Evolutionary conservation across 2,888 invertebrate genomes (phyloP).

Genomic region (Linnaemya vulpina): DNA sequence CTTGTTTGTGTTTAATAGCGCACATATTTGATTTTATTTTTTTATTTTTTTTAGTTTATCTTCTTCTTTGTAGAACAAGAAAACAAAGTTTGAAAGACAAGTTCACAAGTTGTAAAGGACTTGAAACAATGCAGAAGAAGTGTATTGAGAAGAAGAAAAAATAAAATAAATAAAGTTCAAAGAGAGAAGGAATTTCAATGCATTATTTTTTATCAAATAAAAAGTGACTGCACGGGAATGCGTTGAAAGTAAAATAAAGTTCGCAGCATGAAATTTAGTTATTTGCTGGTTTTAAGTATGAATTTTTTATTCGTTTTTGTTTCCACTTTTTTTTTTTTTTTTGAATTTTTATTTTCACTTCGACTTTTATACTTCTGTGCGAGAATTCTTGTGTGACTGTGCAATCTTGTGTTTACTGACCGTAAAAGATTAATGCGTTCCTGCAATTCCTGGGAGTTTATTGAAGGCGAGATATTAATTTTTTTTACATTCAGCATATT

Average conservation of each 20-base stretch:
- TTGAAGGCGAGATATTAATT: not conserved
- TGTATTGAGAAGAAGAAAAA: not conserved
- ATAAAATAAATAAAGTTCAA: constrained; percentile 16
- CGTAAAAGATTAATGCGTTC: constrained; percentile 51
- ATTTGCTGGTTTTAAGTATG: constrained; percentile 20
- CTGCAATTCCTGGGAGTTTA: constrained; percentile 42
- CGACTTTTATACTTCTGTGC: not conserved
- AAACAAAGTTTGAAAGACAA: not conserved
- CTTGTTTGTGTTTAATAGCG: too few relatives aligned
- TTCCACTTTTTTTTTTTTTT: not conserved
- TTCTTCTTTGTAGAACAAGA: too few relatives aligned
- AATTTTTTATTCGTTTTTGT: not conserved
- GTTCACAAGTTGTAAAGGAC: not conserved
- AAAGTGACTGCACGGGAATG: constrained; percentile 1
- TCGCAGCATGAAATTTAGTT: constrained; percentile 11
- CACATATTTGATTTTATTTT: not conserved
- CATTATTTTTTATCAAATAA: not conserved
- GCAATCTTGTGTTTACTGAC: constrained; percentile 47
- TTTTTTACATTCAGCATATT: constrained; percentile 3
- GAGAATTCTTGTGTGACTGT: not conserved
- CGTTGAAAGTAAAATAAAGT: constrained; percentile 5
- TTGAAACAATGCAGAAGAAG: constrained; percentile 8
- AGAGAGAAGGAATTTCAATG: not conserved
- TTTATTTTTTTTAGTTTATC: not conserved
- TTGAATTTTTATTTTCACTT: not conserved